A percentile compares a stretch with the other conserved stretches of the same genome.
Evolutionary conservation across 1,140 invertebrate species (phyloP).

Genomic region (Ptiloglossa arizonensis): DNA sequence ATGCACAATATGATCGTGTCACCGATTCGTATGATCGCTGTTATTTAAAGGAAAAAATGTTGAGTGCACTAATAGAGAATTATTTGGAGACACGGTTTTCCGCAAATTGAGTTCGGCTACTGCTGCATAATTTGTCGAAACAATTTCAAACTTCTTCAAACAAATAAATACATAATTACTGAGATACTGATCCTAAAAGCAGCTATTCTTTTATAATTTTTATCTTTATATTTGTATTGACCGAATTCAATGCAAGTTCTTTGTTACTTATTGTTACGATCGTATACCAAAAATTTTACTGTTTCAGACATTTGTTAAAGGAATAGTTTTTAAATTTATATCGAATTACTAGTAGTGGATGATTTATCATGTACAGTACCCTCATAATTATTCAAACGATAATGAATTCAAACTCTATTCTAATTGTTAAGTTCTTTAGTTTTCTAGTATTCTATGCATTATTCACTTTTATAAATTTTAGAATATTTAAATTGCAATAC

Average conservation of each 20-base stretch:
- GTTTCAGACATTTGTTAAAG: not conserved
- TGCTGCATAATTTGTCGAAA: not conserved
- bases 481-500: too few relatives aligned
- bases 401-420: too few relatives aligned
- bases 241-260: not conserved
- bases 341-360: not conserved
- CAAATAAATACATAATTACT: too few relatives aligned
- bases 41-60: not conserved
- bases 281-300: not conserved
- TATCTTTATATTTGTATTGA: not conserved
- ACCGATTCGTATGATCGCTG: not conserved
- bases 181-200: too few relatives aligned
- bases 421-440: too few relatives aligned
- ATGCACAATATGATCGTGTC: constrained; percentile 5
- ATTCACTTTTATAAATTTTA: too few relatives aligned
- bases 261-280: not conserved
- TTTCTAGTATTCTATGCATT: too few relatives aligned
- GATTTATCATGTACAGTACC: not conserved
- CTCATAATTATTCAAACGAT: not conserved
- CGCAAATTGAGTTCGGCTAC: not conserved
- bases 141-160: too few relatives aligned
- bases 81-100: not conserved
- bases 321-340: not conserved
- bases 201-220: not conserved
- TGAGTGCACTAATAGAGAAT: not conserved